phyloP scores from a whole-genome alignment of 2,797 vertebrate species.

The Macrochelys suwanniensis region DNA sequence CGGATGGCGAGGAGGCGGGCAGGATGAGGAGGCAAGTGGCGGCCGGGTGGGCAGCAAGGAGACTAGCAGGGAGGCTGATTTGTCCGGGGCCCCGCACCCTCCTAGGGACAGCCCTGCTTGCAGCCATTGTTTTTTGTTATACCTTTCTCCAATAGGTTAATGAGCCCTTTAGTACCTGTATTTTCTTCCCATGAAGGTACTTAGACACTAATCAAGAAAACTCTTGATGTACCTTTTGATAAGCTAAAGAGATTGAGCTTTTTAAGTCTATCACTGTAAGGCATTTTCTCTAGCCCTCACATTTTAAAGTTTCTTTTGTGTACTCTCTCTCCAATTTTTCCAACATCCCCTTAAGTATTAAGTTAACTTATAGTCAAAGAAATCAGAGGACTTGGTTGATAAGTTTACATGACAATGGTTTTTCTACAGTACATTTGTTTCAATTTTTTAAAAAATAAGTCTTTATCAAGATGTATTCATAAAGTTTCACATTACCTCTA shows the following conservation, averaged over 20 bases:
- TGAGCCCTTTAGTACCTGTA: neutral
- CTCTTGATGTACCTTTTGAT: neutral
- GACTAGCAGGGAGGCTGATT: no score
- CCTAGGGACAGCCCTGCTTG: neutral
- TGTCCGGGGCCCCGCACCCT: no score
- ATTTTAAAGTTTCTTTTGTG: neutral
- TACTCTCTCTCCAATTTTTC: neutral
- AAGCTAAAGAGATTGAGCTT: neutral
- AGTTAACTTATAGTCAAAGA: neutral
- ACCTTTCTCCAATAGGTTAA: neutral
- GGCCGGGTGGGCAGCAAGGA: no score
- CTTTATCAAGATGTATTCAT: neutral
- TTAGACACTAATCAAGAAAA: neutral
- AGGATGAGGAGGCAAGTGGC: no score
- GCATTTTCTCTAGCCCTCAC: neutral
- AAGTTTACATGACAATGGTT: accelerated
- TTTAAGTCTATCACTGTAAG: neutral
- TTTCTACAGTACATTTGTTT: neutral
- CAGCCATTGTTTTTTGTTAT: neutral
- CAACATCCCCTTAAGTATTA: neutral
- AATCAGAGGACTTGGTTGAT: neutral
- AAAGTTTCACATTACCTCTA: constrained; percentile 86
- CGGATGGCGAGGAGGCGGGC: no score
- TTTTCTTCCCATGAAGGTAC: neutral
- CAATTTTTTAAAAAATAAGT: neutral